These are phyloP conservation scores for Erythrocebus patas DNA, from an alignment of 2,113 vertebrate species.

Conservation along the genomic window DNA sequence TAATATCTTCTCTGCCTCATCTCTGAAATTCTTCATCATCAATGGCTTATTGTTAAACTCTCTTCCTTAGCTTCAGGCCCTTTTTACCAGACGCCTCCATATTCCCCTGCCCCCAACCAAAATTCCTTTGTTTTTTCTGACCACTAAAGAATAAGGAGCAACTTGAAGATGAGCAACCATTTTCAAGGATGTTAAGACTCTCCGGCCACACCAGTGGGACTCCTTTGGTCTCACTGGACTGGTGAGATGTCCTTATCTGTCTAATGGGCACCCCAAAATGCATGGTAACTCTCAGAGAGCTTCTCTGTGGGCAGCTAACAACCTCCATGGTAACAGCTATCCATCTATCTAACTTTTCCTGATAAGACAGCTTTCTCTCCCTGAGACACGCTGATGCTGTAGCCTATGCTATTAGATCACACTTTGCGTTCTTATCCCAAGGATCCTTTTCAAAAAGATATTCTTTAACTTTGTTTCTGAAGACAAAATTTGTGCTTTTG, in stretches of 20 bases:
- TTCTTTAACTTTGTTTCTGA: conserved; percentile 51
- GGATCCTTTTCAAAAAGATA: background rate
- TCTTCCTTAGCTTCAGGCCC: conserved; percentile 67
- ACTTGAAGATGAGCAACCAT: background rate
- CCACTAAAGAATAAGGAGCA: conserved; percentile 10
- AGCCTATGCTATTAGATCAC: background rate
- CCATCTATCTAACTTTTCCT: background rate
- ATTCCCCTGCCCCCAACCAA: background rate
- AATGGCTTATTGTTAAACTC: conserved; percentile 71
- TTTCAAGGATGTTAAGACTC: background rate
- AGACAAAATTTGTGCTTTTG: conserved; percentile 64
- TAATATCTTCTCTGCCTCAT: conserved; percentile 46
- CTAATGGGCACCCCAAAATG: background rate
- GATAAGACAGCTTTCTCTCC: background rate
- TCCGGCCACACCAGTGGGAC: background rate
- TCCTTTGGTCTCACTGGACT: background rate
- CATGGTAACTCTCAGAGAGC: background rate
- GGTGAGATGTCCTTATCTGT: background rate
- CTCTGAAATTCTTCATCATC: conserved; percentile 59
- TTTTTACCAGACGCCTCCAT: conserved; percentile 28
- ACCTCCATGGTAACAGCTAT: background rate
- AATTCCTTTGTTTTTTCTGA: conserved; percentile 11
- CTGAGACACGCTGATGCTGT: background rate
- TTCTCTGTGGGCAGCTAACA: background rate
- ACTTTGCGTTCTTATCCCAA: conserved; percentile 49